Evolutionary conservation across 2,797 vertebrate species (phyloP), one percentile per base, ranked within the genome.

Genomic region (Coregonus sp.): DNA sequence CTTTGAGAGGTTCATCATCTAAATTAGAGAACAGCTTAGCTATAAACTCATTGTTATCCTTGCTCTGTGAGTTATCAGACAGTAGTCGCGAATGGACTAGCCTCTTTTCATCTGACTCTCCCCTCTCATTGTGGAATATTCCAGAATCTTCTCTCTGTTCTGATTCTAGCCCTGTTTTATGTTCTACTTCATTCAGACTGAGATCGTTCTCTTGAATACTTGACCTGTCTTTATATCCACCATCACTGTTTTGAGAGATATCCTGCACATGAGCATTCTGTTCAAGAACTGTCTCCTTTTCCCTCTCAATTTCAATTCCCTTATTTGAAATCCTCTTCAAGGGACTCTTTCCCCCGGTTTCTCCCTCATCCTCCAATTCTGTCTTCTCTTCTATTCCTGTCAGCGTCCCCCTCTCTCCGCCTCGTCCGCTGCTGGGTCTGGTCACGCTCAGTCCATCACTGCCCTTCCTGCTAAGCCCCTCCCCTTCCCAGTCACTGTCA

Each of bases 401-500:
- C 78, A 95, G 80, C 4, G 78, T 86, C 50, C 90, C 94, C 72
- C 93, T 86, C n/a, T 95, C 94, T 9, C 87, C 92, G 47, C 88
- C 89, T 86, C 92, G 88, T 3, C 88, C 61, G 2, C 89, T 91
- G 77, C 85, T 81, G 3, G 92, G 89, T 81, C 94, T 90, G 37
- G 93, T 89, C 61, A 66, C 12, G 0, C 81, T 78, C 1, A 91
- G 76, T 56, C 91, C 92, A 11, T 95, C 94, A 0, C 92, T 82
- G 80, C 84, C 87, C 83, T 92, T 94, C 83, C 93, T 89, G 81
- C 76, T 90, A 40, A 88, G 82, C 75, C 89, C 92, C 0, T 95
- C 95, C 4, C 89, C 88, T 71, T 96, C 96, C 86, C 88, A 93
- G 80, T 97, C 96, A 5, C 94, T 95, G 76, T 97, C 96, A 4